Percentiles rank a stretch among this genome's conserved stretches.
phyloP scores from a whole-genome alignment of 1,140 invertebrate species.

The Probaryconus sp. region DNA sequence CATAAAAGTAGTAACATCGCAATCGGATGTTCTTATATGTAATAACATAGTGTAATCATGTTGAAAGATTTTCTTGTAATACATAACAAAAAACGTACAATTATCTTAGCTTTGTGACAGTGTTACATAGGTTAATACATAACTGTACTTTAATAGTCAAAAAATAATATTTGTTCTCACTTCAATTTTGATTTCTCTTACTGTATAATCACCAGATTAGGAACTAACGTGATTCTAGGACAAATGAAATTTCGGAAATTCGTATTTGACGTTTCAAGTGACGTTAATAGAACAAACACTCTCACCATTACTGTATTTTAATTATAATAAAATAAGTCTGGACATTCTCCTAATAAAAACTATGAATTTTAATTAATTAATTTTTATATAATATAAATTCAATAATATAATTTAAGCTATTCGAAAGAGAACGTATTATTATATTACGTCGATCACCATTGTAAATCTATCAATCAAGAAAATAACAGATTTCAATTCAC shows the following conservation, averaged over 20 bases:
- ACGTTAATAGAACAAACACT: conserved; percentile 60
- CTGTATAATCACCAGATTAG: conserved; percentile 6
- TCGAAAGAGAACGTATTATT: too few species aligned
- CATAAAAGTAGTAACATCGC: conserved; percentile 17
- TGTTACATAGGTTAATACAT: conserved; percentile 15
- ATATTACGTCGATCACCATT: too few species aligned
- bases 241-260: conserved; percentile 57
- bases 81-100: conserved; percentile 46
- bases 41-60: conserved; percentile 22
- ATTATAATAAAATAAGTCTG: conserved; percentile 42
- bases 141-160: conserved; percentile 53
- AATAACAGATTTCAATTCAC: too few species aligned
- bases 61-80: conserved; percentile 31
- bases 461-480: too few species aligned
- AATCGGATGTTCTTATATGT: conserved; percentile 4
- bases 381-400: too few species aligned
- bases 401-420: too few species aligned
- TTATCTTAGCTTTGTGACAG: conserved; percentile 32
- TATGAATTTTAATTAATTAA: background rate
- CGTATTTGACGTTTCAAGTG: conserved; percentile 21
- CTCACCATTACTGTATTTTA: conserved; percentile 59
- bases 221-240: conserved; percentile 27
- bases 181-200: conserved; percentile 1
- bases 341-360: too few species aligned
- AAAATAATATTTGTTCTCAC: conserved; percentile 26